Evolutionary conservation across 2,888 invertebrate genomes (phyloP), one percentile per base, ranked within the genome.

Genomic region (Drosophila subquinaria): DNA sequence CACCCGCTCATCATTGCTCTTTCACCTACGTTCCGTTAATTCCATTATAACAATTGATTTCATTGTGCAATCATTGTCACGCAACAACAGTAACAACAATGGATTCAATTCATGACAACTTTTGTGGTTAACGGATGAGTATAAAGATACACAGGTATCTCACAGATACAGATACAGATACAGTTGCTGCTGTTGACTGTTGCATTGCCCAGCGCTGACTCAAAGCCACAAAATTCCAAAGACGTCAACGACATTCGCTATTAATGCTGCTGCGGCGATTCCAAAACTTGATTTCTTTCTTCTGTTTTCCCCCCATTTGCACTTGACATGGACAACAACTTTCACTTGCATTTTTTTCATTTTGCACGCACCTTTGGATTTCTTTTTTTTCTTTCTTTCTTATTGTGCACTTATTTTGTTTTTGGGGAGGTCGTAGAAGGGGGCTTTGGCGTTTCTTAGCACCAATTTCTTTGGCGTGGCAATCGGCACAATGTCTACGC

Each of bases 11-110:
- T 73, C 76, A 73, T 45, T 78, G 74, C 69, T 65, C 50, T 73
- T 78, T 70, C 64, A 77, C 66, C 68, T 73, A 79, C 73, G 76
- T 70, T 77, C 73, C 83, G 82, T 82, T 87, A 89, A 87, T 87
- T 82, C 75, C 88, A 87, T 87, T 87, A 87, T 82, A 87, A 82
- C 89, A 87, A 89, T 87, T 87, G 89, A 89, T 86, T 86, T 73
- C 76, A 86, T 86, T 88, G 84, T 86, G 84, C 78, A 86, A 83
- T 88, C 81, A 81, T 85, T 88, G 86, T 81, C 88, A 85, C 65
- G 80, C 86, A 82, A 73, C 69, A 73, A 27, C 64, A 61, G 59
- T 57, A 70, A 47, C 56, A 65, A 79, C 70, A 87, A 77, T 69
- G 72, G 17, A 75, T 68, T 63, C 68, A 57, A 67, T 77, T 80